Evolutionary conservation across 2,113 vertebrate genomes (phyloP).

Genomic region (Polypterus bichir): DNA sequence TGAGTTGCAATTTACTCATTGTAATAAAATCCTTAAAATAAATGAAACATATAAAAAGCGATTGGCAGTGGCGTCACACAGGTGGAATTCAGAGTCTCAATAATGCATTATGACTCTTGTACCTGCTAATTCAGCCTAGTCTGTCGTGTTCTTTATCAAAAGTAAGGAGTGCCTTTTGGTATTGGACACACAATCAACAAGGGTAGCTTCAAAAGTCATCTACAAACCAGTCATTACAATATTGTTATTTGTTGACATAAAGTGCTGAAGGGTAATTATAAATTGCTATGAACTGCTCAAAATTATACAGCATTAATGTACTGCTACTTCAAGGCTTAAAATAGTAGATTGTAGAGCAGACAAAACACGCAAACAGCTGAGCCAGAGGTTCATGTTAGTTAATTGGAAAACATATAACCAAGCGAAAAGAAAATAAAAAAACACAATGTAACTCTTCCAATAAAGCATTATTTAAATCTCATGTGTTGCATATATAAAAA

Average conservation of each 20-base stretch:
- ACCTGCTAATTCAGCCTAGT: neutral
- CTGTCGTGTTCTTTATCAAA: neutral
- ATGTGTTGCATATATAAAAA: too few relatives aligned
- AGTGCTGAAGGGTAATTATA: neutral
- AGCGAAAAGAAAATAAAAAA: too few relatives aligned
- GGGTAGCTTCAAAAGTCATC: neutral
- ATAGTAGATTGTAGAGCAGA: neutral
- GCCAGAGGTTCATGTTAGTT: too few relatives aligned
- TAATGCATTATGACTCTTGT: neutral
- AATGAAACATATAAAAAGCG: neutral
- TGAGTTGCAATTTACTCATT: too few relatives aligned
- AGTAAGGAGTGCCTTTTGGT: too few relatives aligned
- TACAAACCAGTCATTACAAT: neutral
- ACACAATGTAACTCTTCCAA: too few relatives aligned
- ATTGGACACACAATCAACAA: too few relatives aligned
- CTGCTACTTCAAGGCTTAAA: neutral
- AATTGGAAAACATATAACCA: too few relatives aligned
- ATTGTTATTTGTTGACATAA: slow-evolving; percentile 3
- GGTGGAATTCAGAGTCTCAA: neutral
- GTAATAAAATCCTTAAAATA: too few relatives aligned
- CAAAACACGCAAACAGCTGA: too few relatives aligned
- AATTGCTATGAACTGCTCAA: neutral
- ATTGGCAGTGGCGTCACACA: neutral
- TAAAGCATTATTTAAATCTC: too few relatives aligned
- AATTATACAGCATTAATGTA: slow-evolving; percentile 3